Evolutionary conservation across 2,113 vertebrate genomes (phyloP), one percentile per base, ranked within the genome.

Genomic region (Rousettus leschenaultii): DNA sequence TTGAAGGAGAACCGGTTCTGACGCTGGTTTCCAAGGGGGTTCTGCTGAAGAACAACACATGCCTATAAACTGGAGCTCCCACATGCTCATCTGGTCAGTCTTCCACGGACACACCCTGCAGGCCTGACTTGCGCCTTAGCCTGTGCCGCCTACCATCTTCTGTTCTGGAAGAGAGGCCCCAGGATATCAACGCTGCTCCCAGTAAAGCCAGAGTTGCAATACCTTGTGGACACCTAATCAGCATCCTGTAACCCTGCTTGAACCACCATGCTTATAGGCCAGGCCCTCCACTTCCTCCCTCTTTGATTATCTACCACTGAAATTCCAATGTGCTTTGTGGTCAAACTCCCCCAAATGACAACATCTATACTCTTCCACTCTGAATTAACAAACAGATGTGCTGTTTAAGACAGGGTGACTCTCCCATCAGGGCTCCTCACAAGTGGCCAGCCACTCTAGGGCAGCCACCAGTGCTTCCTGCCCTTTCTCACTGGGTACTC

Each of bases 291-390:
- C 45, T 33, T 63, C 73, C 57, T 74, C 71, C 61, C 75, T 7
- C 57, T 87, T 9, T 61, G 19, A 66, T 11, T 28, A 71, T 9
- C 55, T 21, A 66, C 16, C 7, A 3, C 66, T 48, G 53, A 61
- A 68, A 82, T 40, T 70, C 45, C n/a, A 48, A 59, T 40, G 70
- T 68, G 77, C 45, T 95, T 43, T 66, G 45, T 40, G 82, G 65
- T 51, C 61, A 79, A 19, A 87, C 51, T 71, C 40, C 11, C 12
- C 48, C 43, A 43, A 30, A 51, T 18, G 38, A 40, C 16, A 61
- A 22, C 35, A 51, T 6, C 28, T 28, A 51, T 13, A 19, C 16
- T 26, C 70, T 78, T n/a, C 33, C 8, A 63, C 61, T 61, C 12
- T 19, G n/a, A 74, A 43, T 5, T 61, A 43, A 40, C 43, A 30